phyloP scores from a whole-genome alignment of 2,113 vertebrate species.

The Thinocorus orbignyianus region DNA sequence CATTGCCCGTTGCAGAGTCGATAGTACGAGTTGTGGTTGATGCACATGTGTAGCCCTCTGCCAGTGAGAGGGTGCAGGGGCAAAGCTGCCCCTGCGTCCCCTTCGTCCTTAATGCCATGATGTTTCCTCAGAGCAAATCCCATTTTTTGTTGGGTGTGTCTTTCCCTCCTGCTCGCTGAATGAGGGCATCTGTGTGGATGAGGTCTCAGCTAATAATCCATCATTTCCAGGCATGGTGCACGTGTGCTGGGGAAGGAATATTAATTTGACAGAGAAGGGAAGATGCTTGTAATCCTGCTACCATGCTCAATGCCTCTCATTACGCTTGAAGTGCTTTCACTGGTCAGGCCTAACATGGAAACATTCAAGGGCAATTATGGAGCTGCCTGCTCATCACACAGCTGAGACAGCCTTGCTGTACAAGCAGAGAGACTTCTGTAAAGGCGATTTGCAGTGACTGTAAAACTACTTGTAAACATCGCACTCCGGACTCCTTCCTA shows the following conservation, averaged over 20 bases:
- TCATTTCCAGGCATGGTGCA: background rate
- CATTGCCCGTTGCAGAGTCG: fast-evolving
- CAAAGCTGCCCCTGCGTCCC: background rate
- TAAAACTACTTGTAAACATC: background rate
- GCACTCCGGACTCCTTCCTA: background rate
- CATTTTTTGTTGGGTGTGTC: fast-evolving
- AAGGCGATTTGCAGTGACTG: background rate
- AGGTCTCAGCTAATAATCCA: background rate
- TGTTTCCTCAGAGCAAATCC: background rate
- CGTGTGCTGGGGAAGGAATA: background rate
- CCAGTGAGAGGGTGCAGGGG: background rate
- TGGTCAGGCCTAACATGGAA: background rate
- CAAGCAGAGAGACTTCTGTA: background rate
- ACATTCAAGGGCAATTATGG: constrained; percentile 10
- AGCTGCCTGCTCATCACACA: background rate
- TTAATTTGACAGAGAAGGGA: background rate
- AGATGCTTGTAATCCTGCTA: background rate
- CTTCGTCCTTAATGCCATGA: fast-evolving
- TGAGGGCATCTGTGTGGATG: background rate
- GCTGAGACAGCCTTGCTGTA: background rate
- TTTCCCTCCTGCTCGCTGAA: background rate
- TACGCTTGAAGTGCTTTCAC: background rate
- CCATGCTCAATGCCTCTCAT: constrained; percentile 16
- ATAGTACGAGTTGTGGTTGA: background rate
- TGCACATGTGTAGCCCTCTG: fast-evolving